Base-by-base conservation (phyloP, 2,113 vertebrate species). In the Octodon degus region DNA sequence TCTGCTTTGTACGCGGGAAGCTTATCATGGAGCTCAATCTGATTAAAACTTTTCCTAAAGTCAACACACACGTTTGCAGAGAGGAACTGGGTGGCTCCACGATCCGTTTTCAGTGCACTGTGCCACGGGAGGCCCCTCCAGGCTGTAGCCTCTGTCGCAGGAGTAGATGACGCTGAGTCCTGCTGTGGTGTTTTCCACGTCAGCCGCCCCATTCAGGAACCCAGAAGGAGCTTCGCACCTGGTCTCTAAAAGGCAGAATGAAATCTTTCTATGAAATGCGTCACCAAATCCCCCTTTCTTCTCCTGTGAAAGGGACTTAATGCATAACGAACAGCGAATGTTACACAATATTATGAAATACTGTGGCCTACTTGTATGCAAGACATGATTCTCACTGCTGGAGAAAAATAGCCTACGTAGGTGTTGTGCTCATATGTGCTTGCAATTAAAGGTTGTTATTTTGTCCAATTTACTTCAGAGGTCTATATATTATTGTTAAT, bases 11-110 rank as follows among this genome's bases (percentile, higher is more conserved):
- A 84, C 27, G 30, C 25, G 20, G 74, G 60, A 87, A 92, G 40
- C 20, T 27, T 65, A 72, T 85, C 12, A n/a, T 6, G 25, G 86
- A 70, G 43, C 4, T 0, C 2, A 95, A 90, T 13, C 19, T 72
- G 93, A 58, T 74, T 27, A 58, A 92, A n/a, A 83, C 86, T 81
- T 86, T 60, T 94, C 95, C 93, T 76, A 85, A 96, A 98, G 40
- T 91, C 91, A 98, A 98, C 97, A 98, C 99, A 98, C 98, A 99
- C 99, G 98, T 99, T 99, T 99, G 98, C 99, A 99, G 84, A 98
- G 95, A 94, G 99, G 99, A 89, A 98, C 97, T 1, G 98, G 93
- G 89, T 99, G 98, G 97, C 98, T 99, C 99, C 99, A 99, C 80
- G 97, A 98, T 96, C 98, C 99, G 58, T 99, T 98, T 90, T 97